Base-by-base conservation (phyloP, 2,888 invertebrate species). In the Ferdinandea cuprea region DNA sequence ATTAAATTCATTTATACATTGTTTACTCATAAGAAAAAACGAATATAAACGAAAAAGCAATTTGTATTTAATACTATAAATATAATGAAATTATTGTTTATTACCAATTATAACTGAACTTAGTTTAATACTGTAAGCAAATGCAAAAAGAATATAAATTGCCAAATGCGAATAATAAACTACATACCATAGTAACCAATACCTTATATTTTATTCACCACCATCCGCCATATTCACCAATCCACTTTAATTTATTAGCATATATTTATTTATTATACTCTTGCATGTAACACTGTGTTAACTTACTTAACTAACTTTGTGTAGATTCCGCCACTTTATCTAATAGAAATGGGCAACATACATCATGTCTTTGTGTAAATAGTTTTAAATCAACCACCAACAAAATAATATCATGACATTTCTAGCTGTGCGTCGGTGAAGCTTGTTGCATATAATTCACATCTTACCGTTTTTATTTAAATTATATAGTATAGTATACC, bases 281-380 rank as follows among this genome's bases (percentile, higher is more conserved):
- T 59, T 66, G 63, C 63, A 68, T 69, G 73, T 46, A n/a, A n/a
- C 40, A 76, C 58, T 76, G 19, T 58, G 46, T 25, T 5, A 25
- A 21, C 25, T 17, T 58, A 35, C 35, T 6, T 15, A 40, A 77
- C 71, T 72, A 65, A 72, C 61, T 40, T 19, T 63, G 46, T 63
- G 44, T 72, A 71, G 40, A 40, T 65, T 13, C 15, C 50, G 21
- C 54, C 72, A 66, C 54, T 61, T 66, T 66, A 56, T 56, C 78
- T 78, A 72, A 78, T 78, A 30, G 83, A 83, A 83, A 83, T 83
- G 72, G 83, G 83, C 83, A 83, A 78, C 83, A 78, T 73, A 54
- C 72, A 68, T 72, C 83, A 54, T 68, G 35, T 52, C 59, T 83
- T 78, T 78, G 72, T 68, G 42, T 58, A 61, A 44, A 72, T 58